Conservation (phyloP, 2,797 vertebrate genomes). For the Sparidentex hasta region DNA sequence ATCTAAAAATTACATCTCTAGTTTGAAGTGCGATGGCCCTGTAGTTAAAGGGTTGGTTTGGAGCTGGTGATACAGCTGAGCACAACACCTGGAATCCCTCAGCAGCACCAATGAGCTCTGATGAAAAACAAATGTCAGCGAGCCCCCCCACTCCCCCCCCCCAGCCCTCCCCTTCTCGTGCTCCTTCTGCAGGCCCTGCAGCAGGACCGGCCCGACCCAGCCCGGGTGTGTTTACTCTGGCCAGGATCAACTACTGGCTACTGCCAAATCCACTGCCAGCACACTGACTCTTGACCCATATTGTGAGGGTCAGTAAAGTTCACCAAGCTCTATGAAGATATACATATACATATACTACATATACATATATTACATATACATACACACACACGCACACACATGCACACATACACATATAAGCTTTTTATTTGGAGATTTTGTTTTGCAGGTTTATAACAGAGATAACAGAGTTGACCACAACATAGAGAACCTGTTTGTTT, state of each 20-base stretch:
- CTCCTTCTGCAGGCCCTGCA: slow-evolving; percentile 60
- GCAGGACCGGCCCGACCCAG: slow-evolving; percentile 46
- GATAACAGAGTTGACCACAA: too few relatives aligned
- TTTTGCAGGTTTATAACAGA: too few relatives aligned
- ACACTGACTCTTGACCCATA: slow-evolving; percentile 74
- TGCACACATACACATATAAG: too few relatives aligned
- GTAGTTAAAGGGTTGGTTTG: slow-evolving; percentile 67
- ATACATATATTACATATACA: too few relatives aligned
- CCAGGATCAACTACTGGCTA: slow-evolving; percentile 68
- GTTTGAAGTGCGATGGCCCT: slow-evolving; percentile 54
- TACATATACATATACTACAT: too few relatives aligned
- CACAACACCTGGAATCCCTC: slow-evolving; percentile 85
- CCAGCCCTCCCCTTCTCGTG: not conserved
- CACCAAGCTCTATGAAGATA: slow-evolving; percentile 19
- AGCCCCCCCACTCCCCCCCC: not conserved
- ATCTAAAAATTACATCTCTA: slow-evolving; percentile 71
- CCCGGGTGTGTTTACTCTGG: slow-evolving; percentile 75
- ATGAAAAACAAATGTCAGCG: slow-evolving; percentile 85
- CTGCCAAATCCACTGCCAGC: slow-evolving; percentile 74
- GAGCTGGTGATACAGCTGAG: slow-evolving; percentile 70
- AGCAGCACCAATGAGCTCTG: slow-evolving; percentile 74
- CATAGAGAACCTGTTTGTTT: too few relatives aligned
- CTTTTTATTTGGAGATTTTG: too few relatives aligned
- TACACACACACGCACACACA: too few relatives aligned
- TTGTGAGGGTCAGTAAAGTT: slow-evolving; percentile 68